Percentiles rank a stretch among this genome's conserved stretches.
phyloP scores from a whole-genome alignment of 2,888 invertebrate genomes.

The Deilephila elpenor region DNA sequence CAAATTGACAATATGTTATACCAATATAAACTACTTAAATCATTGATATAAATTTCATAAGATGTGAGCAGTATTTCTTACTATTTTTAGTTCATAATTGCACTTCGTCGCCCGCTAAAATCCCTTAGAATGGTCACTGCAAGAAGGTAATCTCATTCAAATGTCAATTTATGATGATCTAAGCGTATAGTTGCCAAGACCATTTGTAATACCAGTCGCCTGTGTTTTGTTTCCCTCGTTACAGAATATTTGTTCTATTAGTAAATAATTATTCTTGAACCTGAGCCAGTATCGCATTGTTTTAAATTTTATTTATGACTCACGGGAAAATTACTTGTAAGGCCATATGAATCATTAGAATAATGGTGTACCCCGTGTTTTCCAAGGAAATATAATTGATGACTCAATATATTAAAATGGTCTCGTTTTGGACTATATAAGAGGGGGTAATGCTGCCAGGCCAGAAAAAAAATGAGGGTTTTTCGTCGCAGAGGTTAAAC shows the following conservation, averaged over 20 bases:
- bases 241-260: not conserved
- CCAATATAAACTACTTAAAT: too few relatives aligned
- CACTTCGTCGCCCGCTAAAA: too few relatives aligned
- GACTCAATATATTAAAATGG: too few relatives aligned
- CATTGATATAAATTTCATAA: too few relatives aligned
- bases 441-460: too few relatives aligned
- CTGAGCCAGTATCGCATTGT: not conserved
- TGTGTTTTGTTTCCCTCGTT: slow-evolving; percentile 17
- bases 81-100: too few relatives aligned
- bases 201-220: not conserved
- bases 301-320: slow-evolving; percentile 1
- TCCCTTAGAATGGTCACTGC: not conserved
- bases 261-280: slow-evolving; percentile 21
- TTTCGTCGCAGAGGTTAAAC: too few relatives aligned
- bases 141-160: not conserved
- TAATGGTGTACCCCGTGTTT: not conserved
- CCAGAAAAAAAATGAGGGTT: too few relatives aligned
- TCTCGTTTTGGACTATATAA: too few relatives aligned
- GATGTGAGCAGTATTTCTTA: too few relatives aligned
- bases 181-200: slow-evolving; percentile 1
- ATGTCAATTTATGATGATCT: not conserved
- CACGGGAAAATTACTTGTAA: not conserved
- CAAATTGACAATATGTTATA: too few relatives aligned
- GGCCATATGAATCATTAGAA: not conserved
- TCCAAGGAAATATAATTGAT: not conserved